These are phyloP conservation scores for Eutrigla gurnardus DNA, from an alignment of 2,797 vertebrate genomes.

Conservation along the genomic window DNA sequence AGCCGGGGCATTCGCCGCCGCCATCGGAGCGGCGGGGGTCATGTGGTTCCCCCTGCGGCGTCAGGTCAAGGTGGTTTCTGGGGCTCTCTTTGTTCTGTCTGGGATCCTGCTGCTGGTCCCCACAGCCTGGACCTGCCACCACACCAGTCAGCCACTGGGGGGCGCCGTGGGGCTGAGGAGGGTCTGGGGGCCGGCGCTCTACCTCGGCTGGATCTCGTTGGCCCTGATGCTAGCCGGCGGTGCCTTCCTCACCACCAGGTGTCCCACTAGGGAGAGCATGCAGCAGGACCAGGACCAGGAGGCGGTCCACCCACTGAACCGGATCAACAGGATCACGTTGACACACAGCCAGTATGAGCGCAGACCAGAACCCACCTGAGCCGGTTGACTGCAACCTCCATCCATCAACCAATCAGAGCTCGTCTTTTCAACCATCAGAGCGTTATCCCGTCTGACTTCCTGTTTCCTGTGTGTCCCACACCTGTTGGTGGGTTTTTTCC, in stretches of 20 bases:
- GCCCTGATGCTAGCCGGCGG: conserved; percentile 86
- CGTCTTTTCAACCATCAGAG: no score
- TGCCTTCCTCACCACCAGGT: conserved; percentile 86
- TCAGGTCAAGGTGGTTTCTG: conserved; percentile 87
- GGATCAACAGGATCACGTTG: conserved; percentile 77
- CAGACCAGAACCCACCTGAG: conserved; percentile 58
- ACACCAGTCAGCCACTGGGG: conserved; percentile 88
- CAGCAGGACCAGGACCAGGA: conserved; percentile 16
- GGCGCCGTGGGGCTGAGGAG: conserved; percentile 85
- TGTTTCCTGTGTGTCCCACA: no score
- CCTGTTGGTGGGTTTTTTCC: neutral
- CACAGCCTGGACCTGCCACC: conserved; percentile 91
- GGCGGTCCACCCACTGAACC: conserved; percentile 70
- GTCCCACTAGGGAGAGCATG: conserved; percentile 61
- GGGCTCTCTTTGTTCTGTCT: conserved; percentile 86
- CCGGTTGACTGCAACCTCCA: no score
- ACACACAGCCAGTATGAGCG: conserved; percentile 74
- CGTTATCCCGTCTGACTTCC: no score
- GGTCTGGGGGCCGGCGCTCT: conserved; percentile 89
- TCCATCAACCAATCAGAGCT: no score
- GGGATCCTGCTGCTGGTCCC: conserved; percentile 89
- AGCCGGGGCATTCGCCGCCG: conserved; percentile 82
- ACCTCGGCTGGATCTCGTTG: conserved; percentile 90
- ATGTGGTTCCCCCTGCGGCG: conserved; percentile 81
- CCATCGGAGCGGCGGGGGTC: conserved; percentile 82